phyloP scores from a whole-genome alignment of 2,888 invertebrate species.

The Vanessa cardui region DNA sequence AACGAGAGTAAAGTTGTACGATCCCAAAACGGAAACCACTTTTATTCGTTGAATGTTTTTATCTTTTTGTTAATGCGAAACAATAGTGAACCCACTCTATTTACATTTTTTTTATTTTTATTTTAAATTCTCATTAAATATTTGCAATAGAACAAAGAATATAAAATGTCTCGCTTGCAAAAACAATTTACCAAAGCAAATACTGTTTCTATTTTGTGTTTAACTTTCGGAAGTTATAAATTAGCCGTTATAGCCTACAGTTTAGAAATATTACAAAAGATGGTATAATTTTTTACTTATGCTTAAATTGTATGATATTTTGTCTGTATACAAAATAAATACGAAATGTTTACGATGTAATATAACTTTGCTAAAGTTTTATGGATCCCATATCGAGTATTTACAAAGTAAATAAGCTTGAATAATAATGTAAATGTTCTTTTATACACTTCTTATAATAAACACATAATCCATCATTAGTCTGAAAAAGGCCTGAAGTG shows the following conservation, averaged over 20 bases:
- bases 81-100: slow-evolving; percentile 18
- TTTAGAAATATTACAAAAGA: neutral
- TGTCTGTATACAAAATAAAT: no score
- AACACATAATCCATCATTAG: slow-evolving; percentile 24
- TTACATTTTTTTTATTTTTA: slow-evolving; percentile 17
- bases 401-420: neutral
- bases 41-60: slow-evolving; percentile 3
- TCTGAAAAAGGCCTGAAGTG: slow-evolving; percentile 4
- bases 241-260: neutral
- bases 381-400: neutral
- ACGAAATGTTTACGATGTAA: no score
- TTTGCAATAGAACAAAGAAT: slow-evolving; percentile 21
- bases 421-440: neutral
- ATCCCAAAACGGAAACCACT: neutral
- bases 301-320: no score
- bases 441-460: slow-evolving; percentile 15
- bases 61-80: slow-evolving; percentile 19
- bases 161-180: slow-evolving; percentile 19
- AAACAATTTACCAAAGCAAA: slow-evolving; percentile 17
- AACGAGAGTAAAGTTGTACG: neutral
- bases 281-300: neutral
- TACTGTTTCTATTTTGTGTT: slow-evolving; percentile 6
- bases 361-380: no score
- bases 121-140: slow-evolving; percentile 17
- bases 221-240: slow-evolving; percentile 17